Conservation (phyloP, 2,113 vertebrate genomes). For the Poeciliopsis retropinna region DNA sequence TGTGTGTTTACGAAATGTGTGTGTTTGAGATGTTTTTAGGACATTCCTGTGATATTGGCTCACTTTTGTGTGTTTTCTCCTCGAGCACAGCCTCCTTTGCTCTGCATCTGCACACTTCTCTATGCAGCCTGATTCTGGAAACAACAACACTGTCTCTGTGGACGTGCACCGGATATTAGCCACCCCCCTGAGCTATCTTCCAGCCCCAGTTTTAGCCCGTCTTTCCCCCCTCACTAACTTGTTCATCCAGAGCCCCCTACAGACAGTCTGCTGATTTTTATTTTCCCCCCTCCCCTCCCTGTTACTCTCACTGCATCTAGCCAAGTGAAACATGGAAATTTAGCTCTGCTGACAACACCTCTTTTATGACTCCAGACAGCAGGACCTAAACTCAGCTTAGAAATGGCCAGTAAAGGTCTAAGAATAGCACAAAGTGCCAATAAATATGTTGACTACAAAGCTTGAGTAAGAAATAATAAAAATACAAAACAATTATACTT, state of each 20-base stretch:
- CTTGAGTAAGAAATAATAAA: not conserved
- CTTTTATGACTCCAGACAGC: constrained; percentile 48
- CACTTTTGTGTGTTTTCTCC: not conserved
- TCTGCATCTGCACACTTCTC: constrained; percentile 27
- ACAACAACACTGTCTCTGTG: constrained; percentile 48
- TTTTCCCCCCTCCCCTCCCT: not conserved
- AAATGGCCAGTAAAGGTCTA: not conserved
- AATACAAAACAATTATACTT: not conserved
- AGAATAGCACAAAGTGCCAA: not conserved
- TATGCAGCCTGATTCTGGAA: constrained; percentile 45
- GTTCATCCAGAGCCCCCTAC: constrained; percentile 17
- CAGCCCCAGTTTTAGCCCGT: constrained; percentile 16
- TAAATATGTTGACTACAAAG: not conserved
- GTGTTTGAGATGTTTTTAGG: constrained; percentile 10
- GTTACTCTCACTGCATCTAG: constrained; percentile 15
- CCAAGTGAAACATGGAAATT: constrained; percentile 51
- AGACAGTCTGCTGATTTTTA: constrained; percentile 4
- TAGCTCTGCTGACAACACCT: constrained; percentile 52
- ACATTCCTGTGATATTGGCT: constrained; percentile 23
- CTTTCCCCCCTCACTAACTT: constrained; percentile 20
- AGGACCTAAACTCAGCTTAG: constrained; percentile 28
- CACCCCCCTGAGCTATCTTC: constrained; percentile 3
- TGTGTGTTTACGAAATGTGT: constrained; percentile 10
- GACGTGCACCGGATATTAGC: constrained; percentile 53
- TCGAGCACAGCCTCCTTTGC: constrained; percentile 1